Conservation (phyloP, 2,888 invertebrate species). For the Stenurella melanura region DNA sequence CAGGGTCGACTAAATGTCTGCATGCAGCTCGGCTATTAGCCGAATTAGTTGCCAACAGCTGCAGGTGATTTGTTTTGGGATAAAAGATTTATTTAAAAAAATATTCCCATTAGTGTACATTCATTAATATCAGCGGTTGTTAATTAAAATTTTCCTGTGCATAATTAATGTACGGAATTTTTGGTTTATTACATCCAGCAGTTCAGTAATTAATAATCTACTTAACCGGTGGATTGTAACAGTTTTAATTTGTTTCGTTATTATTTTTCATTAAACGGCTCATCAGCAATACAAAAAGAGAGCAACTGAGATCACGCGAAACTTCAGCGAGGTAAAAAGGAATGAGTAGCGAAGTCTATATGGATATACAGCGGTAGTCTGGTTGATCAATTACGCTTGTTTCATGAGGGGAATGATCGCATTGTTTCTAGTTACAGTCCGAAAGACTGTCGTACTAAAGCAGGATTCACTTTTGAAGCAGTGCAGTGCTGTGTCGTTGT, state of each 20-base stretch:
- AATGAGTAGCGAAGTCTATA: no score
- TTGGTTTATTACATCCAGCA: conserved; percentile 18
- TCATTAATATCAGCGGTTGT: conserved; percentile 44
- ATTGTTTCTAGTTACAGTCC: no score
- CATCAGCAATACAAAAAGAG: neutral
- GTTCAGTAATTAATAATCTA: conserved; percentile 16
- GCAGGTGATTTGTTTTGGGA: conserved; percentile 56
- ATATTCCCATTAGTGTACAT: conserved; percentile 39
- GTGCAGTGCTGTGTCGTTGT: no score
- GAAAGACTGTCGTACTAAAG: no score
- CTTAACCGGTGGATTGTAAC: conserved; percentile 5
- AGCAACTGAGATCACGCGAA: neutral
- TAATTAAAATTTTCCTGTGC: conserved; percentile 33
- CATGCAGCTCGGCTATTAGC: conserved; percentile 47
- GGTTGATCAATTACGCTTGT: no score
- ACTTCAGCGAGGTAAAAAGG: no score
- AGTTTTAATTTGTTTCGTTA: conserved; percentile 17
- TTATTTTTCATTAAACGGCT: conserved; percentile 1
- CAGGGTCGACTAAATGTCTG: conserved; percentile 21
- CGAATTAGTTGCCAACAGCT: conserved; percentile 58
- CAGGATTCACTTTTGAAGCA: no score
- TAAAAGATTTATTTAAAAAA: conserved; percentile 55
- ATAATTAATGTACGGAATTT: conserved; percentile 31
- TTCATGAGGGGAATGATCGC: no score
- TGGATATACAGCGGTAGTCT: no score